Evolutionary conservation across 2,888 invertebrate genomes (phyloP), one percentile per base, ranked within the genome.

Genomic region (Trissolcus japonicus): DNA sequence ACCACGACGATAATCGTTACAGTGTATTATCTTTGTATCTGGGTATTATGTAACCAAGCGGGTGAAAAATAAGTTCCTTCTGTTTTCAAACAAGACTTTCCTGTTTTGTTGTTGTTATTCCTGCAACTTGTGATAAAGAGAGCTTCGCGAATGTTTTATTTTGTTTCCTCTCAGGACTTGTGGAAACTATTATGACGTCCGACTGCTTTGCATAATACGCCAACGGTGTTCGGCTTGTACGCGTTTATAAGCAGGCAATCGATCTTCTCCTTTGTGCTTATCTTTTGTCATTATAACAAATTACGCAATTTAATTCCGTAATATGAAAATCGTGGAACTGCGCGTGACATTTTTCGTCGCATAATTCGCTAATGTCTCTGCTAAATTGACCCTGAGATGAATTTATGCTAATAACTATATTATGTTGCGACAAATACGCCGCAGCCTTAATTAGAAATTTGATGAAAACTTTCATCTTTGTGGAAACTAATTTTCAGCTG

Each of bases 111-210:
- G 43, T 51, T 54, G 73, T 73, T 68, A 56, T 68, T 77, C 55
- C 57, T 56, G 25, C 41, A 65, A 43, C 13, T 60, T 29, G 67
- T 65, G 67, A 72, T 73, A 73, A 73, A 77, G 77, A 71, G 68
- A 53, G 50, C 54, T 60, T 17, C 54, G 21, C 35, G 25, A 51
- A 46, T 16, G 71, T 62, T 62, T 76, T 76, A 76, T 76, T 72
- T 72, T 63, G 76, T 62, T 72, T 72, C 76, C 67, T 67, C 72
- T 41, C 77, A 73, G 73, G 67, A 77, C 68, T 69, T 16, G 67
- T 59, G 77, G 60, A 73, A 77, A 73, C 65, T 72, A 73, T 78
- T 78, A 78, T 78, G 77, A 78, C 73, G 65, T 69, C 60, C 69
- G 65, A 57, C 68, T 74, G 68, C 57, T 78, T 78, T 78, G 73